phyloP scores from a whole-genome alignment of 2,797 vertebrate species.

The Liasis olivaceus region DNA sequence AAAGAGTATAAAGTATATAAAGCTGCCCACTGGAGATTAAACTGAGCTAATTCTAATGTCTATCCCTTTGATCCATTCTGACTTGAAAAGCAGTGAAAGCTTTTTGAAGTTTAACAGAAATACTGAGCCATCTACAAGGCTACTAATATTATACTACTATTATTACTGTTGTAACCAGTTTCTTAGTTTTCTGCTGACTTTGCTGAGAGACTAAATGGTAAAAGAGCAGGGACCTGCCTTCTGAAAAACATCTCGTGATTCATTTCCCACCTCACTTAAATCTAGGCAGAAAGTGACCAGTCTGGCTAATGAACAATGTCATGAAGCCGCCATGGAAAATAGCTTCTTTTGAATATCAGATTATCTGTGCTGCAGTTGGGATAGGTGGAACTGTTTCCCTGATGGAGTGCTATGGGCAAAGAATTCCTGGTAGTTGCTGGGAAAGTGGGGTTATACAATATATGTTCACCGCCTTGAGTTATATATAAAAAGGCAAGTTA shows the following conservation, averaged over 20 bases:
- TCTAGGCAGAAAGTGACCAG: neutral
- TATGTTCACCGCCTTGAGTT: neutral
- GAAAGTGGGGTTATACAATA: neutral
- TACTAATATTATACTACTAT: neutral
- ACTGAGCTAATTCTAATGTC: neutral
- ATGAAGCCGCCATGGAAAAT: neutral
- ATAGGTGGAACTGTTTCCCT: neutral
- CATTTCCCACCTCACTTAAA: neutral
- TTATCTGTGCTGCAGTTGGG: neutral
- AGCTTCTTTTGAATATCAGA: neutral
- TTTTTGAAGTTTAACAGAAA: neutral
- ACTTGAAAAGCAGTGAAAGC: neutral
- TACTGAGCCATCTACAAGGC: neutral
- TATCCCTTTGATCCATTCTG: neutral
- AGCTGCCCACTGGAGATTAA: conserved; percentile 18
- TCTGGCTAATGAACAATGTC: neutral
- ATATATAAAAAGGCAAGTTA: neutral
- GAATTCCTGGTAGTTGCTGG: neutral
- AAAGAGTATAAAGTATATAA: neutral
- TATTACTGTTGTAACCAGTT: neutral
- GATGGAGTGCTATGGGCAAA: neutral
- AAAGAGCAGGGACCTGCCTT: too few species aligned
- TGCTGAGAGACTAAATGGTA: neutral
- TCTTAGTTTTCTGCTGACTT: neutral
- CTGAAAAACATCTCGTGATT: neutral